Conservation (phyloP, 2,888 invertebrate genomes). For the Caradrina clavipalpis region DNA sequence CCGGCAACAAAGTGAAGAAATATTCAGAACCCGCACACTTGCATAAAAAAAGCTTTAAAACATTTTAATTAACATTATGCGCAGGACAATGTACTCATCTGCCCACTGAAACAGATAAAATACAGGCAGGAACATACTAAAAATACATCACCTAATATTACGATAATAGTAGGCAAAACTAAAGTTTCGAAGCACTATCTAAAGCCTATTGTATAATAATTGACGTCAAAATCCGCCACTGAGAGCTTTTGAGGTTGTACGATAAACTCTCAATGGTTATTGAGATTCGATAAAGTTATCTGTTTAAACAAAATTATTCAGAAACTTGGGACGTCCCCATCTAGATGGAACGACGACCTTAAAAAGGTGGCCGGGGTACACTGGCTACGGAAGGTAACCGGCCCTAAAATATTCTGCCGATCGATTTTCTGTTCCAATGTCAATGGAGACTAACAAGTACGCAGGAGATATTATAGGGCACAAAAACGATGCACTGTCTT, state of each 20-base stretch:
- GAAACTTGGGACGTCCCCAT: too few relatives aligned
- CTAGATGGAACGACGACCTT: background rate
- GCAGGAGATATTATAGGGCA: too few relatives aligned
- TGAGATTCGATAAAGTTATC: background rate
- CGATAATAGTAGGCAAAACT: too few relatives aligned
- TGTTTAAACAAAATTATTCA: too few relatives aligned
- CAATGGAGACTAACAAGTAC: too few relatives aligned
- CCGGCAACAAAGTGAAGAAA: constrained; percentile 22
- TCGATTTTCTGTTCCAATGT: too few relatives aligned
- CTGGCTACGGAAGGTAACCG: too few relatives aligned
- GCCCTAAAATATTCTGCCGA: too few relatives aligned
- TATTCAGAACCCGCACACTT: constrained; percentile 13
- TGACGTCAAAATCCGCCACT: too few relatives aligned
- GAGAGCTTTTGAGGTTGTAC: background rate
- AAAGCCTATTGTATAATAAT: too few relatives aligned
- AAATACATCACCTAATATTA: background rate
- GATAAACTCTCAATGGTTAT: background rate
- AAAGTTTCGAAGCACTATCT: too few relatives aligned
- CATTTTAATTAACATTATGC: constrained; percentile 20
- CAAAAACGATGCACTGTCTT: too few relatives aligned
- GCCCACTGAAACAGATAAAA: constrained; percentile 20
- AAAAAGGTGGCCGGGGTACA: background rate
- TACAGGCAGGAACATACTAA: constrained; percentile 13
- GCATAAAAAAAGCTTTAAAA: constrained; percentile 20
- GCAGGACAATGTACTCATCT: constrained; percentile 26